Evolutionary conservation across 2,888 invertebrate genomes (phyloP).

Genomic region (Nasonia oneida): DNA sequence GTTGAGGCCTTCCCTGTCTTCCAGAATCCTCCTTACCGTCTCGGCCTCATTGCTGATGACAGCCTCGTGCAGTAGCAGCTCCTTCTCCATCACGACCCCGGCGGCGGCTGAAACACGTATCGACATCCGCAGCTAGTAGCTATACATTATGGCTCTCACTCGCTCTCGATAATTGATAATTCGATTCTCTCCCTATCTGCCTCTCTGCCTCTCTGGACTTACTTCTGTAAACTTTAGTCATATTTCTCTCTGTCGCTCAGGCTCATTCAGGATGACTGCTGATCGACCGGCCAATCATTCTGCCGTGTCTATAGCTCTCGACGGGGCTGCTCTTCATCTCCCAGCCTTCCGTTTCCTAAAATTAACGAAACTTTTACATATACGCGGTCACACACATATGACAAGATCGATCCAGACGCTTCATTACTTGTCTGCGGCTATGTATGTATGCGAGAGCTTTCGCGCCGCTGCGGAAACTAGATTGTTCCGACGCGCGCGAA

Average conservation of each 20-base stretch:
- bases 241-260: neutral
- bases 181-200: neutral
- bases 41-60: conserved; percentile 88
- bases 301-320: neutral
- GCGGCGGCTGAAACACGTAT: neutral
- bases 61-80: conserved; percentile 86
- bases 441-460: neutral
- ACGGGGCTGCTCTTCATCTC: neutral
- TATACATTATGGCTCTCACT: neutral
- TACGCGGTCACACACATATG: neutral
- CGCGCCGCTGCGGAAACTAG: neutral
- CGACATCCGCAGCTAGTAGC: neutral
- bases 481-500: neutral
- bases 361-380: neutral
- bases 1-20: conserved; percentile 82
- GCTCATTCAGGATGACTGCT: neutral
- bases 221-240: conserved; percentile 11
- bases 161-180: neutral
- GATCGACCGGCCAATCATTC: neutral
- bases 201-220: neutral
- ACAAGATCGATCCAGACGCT: neutral
- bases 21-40: conserved; percentile 83
- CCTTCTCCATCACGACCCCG: conserved; percentile 82
- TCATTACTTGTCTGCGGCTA: neutral
- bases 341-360: neutral